Base-by-base conservation (phyloP, 2,113 vertebrate species). In the Amphiprion ocellaris region DNA sequence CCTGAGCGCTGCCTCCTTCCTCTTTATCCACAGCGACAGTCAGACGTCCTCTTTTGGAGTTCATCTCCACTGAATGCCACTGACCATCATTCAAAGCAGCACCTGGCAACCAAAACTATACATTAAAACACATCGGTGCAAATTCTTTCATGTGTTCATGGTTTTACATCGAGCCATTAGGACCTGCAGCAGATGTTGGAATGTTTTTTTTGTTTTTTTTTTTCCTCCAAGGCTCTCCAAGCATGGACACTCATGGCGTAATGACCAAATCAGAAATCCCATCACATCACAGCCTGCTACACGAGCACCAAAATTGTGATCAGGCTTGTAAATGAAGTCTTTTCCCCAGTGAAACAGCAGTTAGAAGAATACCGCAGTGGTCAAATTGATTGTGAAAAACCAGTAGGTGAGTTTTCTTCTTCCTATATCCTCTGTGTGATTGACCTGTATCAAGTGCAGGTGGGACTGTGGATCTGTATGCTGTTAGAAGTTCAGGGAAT, bases 11-110 rank as follows among this genome's bases (percentile, higher is more conserved):
- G 0, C 85, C 92, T 4, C 90, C 85, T 64, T 91, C 66, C 0
- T 94, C 95, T 84, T 89, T 90, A 37, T 99, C 97, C 77, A 97
- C 94, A 0, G 58, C 61, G 84, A 99, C 3, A 74, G 63, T 95
- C 72, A 97, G 69, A 65, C 90, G 96, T 68, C 92, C 96, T 82
- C 84, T 94, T 83, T 90, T 95, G 71, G 92, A 92, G 74, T 78
- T 92, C 30, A 99, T 87, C 24, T 93, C 94, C 77, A 98, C 69
- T 0, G 92, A 95, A 94, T 99, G 98, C 98, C 98, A 99, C 82
- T 96, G 97, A 0, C 98, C 98, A 0, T 99, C 96, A 71, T 95
- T 97, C 82, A 99, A 90, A 67, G 83, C 92, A 44, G 80, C 71
- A 83, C 97, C 98, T 99, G 77, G 2, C 54, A 84, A 74, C 11